Conservation (phyloP, 2,113 vertebrate genomes). For the Lepus europaeus region DNA sequence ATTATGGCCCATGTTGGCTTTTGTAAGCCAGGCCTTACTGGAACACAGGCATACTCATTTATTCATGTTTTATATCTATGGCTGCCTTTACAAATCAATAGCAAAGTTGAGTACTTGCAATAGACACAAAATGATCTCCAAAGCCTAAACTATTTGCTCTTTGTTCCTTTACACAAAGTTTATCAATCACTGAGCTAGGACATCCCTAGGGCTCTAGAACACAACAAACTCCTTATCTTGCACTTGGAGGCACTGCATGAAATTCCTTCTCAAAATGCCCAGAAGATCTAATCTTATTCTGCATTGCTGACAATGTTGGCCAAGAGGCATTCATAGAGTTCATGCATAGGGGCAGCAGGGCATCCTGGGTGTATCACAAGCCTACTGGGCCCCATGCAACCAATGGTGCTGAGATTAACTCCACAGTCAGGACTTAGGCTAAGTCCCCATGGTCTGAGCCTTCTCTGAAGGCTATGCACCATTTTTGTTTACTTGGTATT, state of each 20-base stretch:
- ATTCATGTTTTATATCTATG: too few species aligned
- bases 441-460: neutral
- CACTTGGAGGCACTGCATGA: neutral
- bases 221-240: neutral
- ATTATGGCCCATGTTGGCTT: neutral
- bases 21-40: neutral
- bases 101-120: neutral
- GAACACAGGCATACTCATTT: neutral
- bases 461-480: neutral
- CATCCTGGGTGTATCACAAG: neutral
- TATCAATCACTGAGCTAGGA: neutral
- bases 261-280: neutral
- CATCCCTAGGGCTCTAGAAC: neutral
- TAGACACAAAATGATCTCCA: neutral
- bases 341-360: neutral
- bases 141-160: neutral
- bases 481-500: neutral
- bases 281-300: neutral
- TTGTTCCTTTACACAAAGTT: neutral
- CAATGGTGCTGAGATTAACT: neutral
- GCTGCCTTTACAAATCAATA: neutral
- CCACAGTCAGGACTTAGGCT: neutral
- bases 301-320: neutral
- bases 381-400: neutral
- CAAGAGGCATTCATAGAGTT: neutral